These are phyloP conservation scores for Mesembrinibis cayennensis DNA, from an alignment of 2,113 vertebrate genomes.

Conservation along the genomic window DNA sequence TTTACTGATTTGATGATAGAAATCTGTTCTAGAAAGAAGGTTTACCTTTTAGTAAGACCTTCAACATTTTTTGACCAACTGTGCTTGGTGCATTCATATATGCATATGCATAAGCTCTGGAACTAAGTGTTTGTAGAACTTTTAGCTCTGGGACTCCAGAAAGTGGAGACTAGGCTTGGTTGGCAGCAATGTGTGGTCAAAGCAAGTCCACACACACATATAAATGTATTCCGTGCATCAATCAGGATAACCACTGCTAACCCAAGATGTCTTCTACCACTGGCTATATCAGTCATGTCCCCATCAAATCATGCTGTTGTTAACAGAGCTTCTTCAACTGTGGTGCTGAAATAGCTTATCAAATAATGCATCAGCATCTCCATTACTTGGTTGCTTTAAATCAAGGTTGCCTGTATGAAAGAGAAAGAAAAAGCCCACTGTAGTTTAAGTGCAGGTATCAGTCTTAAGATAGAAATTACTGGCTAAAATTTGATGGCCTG, in stretches of 20 bases:
- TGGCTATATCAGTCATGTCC: background rate
- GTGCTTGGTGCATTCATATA: background rate
- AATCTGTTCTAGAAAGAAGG: background rate
- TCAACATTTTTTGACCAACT: background rate
- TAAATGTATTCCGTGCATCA: background rate
- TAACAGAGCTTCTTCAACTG: background rate
- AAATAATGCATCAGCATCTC: background rate
- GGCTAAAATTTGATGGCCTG: background rate
- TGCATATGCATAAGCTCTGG: background rate
- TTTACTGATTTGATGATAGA: background rate
- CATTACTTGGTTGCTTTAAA: background rate
- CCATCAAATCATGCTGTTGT: background rate
- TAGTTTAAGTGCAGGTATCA: background rate
- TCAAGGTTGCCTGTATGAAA: background rate
- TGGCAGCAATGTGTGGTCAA: background rate
- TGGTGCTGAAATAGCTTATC: background rate
- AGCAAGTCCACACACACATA: accelerated
- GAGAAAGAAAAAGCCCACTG: background rate
- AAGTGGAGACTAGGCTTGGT: background rate
- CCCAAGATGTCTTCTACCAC: background rate
- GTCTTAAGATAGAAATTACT: background rate
- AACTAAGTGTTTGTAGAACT: background rate
- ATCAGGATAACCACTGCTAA: background rate
- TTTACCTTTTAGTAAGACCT: background rate
- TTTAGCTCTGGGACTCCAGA: background rate